Evolutionary conservation across 92 coral and sea anemone species (phyloP), one percentile per base, ranked within the genome.

Genomic region (Parazoanthus darwini): DNA sequence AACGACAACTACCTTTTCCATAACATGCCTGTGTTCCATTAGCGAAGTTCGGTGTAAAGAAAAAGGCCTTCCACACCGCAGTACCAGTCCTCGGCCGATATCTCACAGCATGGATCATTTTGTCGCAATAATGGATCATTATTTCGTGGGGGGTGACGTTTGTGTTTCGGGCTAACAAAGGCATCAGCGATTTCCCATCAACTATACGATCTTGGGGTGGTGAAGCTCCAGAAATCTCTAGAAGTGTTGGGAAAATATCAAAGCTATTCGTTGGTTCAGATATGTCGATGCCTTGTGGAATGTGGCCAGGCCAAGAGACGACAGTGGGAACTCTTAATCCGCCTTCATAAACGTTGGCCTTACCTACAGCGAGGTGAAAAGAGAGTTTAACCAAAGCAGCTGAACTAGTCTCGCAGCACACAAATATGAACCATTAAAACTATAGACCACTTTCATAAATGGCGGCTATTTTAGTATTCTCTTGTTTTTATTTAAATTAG

Each of bases 281-380:
- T 79, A 96, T 91, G 33, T 66, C 89, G 68, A 94, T 90, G 26
- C 97, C 97, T 75, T 89, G 78, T 51, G 92, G 89, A 33, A 96
- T 92, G 71, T 90, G 93, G 3, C 89, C 66, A 51, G 94, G 95
- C 98, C 98, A 96, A 63, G 94, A 89, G 0, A 88, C 96, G 36
- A 94, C 63, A 18, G 98, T 94, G 50, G 98, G 98, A 43, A 94
- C 94, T 67, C 98, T 82, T 1, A 96, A 88, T 51, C 98, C 98
- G 80, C 97, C 98, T 54, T 96, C 98, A 95, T 95, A 94, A 58
- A 90, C 68, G 79, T 92, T 94, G 13, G 92, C 95, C 86, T 95
- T 95, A 33, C 98, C 96, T 94, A 23, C 25, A 63, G 70, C 26
- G 8, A 63, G 70, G 26, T 22, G 8, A 18, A 63, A 58, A 15